Percentiles rank a stretch among this genome's conserved stretches.
Conservation (phyloP, 2,888 invertebrate species). For the Xestia sexstrigata region DNA sequence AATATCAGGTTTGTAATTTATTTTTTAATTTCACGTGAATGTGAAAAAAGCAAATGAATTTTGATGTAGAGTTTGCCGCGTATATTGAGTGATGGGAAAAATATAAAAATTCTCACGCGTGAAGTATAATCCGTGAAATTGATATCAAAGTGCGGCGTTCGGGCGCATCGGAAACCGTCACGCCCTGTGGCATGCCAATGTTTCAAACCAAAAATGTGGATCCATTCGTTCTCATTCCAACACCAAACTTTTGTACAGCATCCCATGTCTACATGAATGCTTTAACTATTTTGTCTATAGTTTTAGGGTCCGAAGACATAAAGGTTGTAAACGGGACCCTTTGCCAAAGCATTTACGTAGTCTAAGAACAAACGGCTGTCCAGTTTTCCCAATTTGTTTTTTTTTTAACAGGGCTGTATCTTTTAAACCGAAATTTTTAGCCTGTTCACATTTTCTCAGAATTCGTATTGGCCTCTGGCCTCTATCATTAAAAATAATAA, state of each 20-base stretch:
- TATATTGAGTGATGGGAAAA: constrained; percentile 29
- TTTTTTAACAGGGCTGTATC: not conserved
- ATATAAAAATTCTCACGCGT: constrained; percentile 51
- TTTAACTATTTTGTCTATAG: constrained; percentile 2
- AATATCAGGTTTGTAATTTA: too few species aligned
- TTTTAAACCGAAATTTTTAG: not conserved
- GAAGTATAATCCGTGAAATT: constrained; percentile 68
- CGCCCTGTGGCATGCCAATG: constrained; percentile 47
- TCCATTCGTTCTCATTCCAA: constrained; percentile 27
- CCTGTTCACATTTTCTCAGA: not conserved
- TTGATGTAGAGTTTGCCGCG: not conserved
- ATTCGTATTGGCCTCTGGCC: not conserved
- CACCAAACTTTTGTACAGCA: constrained; percentile 29
- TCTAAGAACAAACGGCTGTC: not conserved
- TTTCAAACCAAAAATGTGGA: constrained; percentile 47
- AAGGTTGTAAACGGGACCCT: not conserved
- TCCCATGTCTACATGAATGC: not conserved
- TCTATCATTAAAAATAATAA: not conserved
- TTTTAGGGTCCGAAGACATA: not conserved
- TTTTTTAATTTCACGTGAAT: too few species aligned
- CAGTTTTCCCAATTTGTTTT: not conserved
- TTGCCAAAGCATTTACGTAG: not conserved
- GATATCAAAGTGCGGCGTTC: constrained; percentile 57
- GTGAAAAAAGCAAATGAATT: not conserved
- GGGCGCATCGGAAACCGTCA: constrained; percentile 45